Percentiles rank a stretch among this genome's conserved stretches.
Conservation (phyloP, 2,797 vertebrate genomes). For the Urosaurus nigricauda region DNA sequence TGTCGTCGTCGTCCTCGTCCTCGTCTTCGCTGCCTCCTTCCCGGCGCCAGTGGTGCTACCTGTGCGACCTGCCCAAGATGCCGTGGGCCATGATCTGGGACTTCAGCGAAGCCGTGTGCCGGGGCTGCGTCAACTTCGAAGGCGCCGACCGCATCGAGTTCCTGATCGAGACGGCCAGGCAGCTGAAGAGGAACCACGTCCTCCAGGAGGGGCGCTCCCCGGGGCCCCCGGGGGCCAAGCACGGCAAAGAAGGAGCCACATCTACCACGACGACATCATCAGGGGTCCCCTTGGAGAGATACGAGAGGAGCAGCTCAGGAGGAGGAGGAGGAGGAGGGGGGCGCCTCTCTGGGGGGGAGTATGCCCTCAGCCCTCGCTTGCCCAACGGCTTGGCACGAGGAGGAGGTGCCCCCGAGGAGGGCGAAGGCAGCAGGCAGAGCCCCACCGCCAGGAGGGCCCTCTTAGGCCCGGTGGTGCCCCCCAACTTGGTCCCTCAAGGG, state of each 20-base stretch:
- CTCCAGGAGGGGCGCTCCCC: slow-evolving; percentile 88
- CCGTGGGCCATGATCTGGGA: slow-evolving; percentile 95
- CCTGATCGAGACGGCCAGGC: slow-evolving; percentile 88
- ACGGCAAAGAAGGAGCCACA: slow-evolving; percentile 69
- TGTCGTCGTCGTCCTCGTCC: slow-evolving; percentile 57
- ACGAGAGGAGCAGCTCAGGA: slow-evolving; percentile 20
- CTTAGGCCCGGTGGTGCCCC: slow-evolving; percentile 84
- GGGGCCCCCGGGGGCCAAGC: slow-evolving; percentile 84
- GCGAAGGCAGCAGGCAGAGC: slow-evolving; percentile 84
- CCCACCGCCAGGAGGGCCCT: slow-evolving; percentile 84
- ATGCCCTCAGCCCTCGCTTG: slow-evolving; percentile 79
- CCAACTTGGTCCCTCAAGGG: slow-evolving; percentile 83
- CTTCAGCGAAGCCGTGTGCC: slow-evolving; percentile 92
- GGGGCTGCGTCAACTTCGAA: slow-evolving; percentile 94
- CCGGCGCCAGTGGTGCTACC: slow-evolving; percentile 91
- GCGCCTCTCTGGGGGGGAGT: slow-evolving; percentile 78
- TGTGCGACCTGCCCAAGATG: slow-evolving; percentile 93
- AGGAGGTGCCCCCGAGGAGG: slow-evolving; percentile 84
- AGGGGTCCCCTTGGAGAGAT: slow-evolving; percentile 57
- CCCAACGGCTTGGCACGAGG: slow-evolving; percentile 87
- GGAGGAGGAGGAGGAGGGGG: slow-evolving; percentile 52
- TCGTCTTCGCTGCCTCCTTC: slow-evolving; percentile 75
- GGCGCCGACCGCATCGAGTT: slow-evolving; percentile 91
- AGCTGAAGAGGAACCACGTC: slow-evolving; percentile 80
- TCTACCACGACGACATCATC: no score